Evolutionary conservation across 2,113 vertebrate genomes (phyloP).

Genomic region (Campylomormyrus numenius): DNA sequence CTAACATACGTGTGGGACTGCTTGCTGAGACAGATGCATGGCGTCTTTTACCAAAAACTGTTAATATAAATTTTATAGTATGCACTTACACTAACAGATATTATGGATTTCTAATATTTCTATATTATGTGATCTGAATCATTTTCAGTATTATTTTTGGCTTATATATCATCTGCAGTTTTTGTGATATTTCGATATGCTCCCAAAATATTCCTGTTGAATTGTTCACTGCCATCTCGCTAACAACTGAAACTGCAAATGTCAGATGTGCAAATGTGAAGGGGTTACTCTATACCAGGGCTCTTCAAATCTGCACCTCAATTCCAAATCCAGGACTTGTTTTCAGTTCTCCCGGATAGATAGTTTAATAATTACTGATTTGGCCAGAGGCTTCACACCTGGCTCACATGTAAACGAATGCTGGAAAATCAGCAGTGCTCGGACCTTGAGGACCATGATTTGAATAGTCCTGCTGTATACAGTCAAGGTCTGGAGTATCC

Average conservation of each 20-base stretch:
- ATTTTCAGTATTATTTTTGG: not conserved
- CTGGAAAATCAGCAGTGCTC: not conserved
- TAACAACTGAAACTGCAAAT: not conserved
- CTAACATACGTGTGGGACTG: not conserved
- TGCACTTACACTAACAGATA: not conserved
- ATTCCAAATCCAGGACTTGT: not conserved
- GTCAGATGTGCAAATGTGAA: not conserved
- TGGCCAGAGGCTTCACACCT: not conserved
- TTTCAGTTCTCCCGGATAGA: not conserved
- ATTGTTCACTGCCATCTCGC: not conserved
- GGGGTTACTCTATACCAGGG: not conserved
- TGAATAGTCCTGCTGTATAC: not conserved
- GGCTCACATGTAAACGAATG: not conserved
- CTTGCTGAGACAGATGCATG: not conserved
- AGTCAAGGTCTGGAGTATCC: not conserved
- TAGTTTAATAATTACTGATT: not conserved
- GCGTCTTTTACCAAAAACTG: not conserved
- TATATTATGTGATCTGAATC: not conserved
- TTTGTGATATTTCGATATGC: not conserved
- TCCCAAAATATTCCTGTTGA: not conserved
- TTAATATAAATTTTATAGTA: not conserved
- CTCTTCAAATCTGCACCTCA: not conserved
- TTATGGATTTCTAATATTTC: not conserved
- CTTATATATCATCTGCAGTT: not conserved
- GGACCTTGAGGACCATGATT: not conserved